Conservation (phyloP, 2,888 invertebrate species). For the Zonitis immaculata region DNA sequence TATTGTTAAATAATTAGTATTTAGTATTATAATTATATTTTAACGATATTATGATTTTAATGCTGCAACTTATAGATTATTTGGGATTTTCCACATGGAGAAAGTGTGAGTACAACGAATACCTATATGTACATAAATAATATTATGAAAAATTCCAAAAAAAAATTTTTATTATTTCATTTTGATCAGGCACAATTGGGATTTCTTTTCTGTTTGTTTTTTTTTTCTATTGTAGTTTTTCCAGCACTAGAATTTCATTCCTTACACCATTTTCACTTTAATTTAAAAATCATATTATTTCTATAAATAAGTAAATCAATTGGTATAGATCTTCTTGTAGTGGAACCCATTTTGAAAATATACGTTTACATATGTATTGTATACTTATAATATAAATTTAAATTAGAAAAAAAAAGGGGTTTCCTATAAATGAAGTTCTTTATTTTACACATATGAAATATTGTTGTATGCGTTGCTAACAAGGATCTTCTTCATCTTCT, state of each 20-base stretch:
- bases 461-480: constrained; percentile 47
- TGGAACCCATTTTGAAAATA: constrained; percentile 6
- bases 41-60: constrained; percentile 21
- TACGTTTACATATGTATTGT: too few species aligned
- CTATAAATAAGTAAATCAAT: not conserved
- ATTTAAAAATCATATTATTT: not conserved
- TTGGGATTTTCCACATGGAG: constrained; percentile 42
- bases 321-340: constrained; percentile 8
- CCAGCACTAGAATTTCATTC: constrained; percentile 2
- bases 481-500: constrained; percentile 69
- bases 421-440: constrained; percentile 9
- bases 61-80: constrained; percentile 33
- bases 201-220: too few species aligned
- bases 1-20: too few species aligned
- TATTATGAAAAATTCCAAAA: not conserved
- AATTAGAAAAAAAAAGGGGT: not conserved
- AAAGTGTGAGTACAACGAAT: constrained; percentile 46
- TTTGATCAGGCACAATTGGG: constrained; percentile 21
- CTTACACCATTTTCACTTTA: not conserved
- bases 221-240: not conserved
- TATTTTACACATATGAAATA: constrained; percentile 25
- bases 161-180: constrained; percentile 26
- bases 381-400: not conserved
- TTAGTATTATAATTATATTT: too few species aligned
- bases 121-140: too few species aligned